Evolutionary conservation across 2,797 vertebrate genomes (phyloP).

Genomic region (Phylloscopus collybita): DNA sequence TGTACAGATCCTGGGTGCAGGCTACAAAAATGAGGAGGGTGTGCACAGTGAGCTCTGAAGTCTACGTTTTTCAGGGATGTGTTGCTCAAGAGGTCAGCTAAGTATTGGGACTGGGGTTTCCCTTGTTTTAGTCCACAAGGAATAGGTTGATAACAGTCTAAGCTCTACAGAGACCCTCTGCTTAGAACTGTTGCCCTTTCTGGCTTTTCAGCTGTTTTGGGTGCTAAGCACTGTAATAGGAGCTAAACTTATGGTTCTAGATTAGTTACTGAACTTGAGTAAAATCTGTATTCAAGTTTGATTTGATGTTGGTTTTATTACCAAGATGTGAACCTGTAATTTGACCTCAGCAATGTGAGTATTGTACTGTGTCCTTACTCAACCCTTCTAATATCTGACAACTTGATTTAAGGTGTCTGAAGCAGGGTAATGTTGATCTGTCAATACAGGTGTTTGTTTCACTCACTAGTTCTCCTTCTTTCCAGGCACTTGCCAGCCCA

Average conservation of each 20-base stretch:
- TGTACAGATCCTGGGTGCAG: not conserved
- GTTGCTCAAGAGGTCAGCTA: not conserved
- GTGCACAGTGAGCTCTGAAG: not conserved
- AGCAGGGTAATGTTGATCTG: not conserved
- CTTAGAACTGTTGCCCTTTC: not conserved
- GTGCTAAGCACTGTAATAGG: not conserved
- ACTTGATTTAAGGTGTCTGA: not conserved
- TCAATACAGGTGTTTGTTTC: not conserved
- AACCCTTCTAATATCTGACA: not conserved
- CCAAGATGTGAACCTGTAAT: not conserved
- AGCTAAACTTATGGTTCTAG: not conserved
- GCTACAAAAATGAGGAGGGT: not conserved
- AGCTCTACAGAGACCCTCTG: not conserved
- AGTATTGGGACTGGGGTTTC: not conserved
- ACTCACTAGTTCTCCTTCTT: constrained; percentile 14
- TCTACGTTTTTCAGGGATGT: not conserved
- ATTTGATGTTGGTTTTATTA: not conserved
- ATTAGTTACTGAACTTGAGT: not conserved
- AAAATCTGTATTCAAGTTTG: not conserved
- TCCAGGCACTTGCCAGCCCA: constrained; percentile 83
- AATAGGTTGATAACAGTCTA: not conserved
- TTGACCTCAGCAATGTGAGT: not conserved
- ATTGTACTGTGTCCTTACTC: not conserved
- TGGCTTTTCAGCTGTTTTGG: not conserved
- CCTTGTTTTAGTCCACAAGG: not conserved